Evolutionary conservation across 2,113 vertebrate species (phyloP).

Genomic region (Varanus salvator): DNA sequence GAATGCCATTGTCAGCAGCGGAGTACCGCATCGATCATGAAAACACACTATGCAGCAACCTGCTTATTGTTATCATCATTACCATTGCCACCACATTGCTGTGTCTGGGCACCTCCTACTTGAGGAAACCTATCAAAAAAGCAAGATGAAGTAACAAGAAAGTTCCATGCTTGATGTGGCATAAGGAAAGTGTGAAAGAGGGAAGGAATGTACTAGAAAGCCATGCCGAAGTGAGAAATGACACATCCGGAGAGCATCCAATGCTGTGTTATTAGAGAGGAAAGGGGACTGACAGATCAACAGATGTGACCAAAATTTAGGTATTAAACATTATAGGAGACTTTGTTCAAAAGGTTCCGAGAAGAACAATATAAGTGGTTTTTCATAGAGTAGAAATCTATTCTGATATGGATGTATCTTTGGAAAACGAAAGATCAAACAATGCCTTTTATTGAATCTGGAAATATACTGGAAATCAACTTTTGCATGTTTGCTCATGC

Average conservation of each 20-base stretch:
- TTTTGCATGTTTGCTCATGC: not conserved
- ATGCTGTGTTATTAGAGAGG: too few species aligned
- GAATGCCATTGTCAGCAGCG: not conserved
- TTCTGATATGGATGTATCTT: not conserved
- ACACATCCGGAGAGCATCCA: not conserved
- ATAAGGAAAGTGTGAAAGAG: accelerated
- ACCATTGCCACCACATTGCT: not conserved
- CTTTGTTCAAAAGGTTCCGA: not conserved
- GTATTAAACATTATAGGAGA: not conserved
- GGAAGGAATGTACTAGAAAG: not conserved
- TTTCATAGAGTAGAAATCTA: not conserved
- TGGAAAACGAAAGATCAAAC: not conserved
- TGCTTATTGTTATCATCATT: too few species aligned
- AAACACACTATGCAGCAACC: not conserved
- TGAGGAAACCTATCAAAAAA: not conserved
- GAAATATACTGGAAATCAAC: not conserved
- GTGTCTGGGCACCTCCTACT: not conserved
- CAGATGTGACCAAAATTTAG: not conserved
- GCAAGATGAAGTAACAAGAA: not conserved
- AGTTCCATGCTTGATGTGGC: not conserved
- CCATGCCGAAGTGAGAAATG: not conserved
- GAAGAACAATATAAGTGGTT: not conserved
- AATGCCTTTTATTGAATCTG: not conserved
- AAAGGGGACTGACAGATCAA: too few species aligned
- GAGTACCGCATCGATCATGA: not conserved